Percentiles rank a stretch among this genome's conserved stretches.
Conservation (phyloP, 2,888 invertebrate genomes). For the Clusia tigrina region DNA sequence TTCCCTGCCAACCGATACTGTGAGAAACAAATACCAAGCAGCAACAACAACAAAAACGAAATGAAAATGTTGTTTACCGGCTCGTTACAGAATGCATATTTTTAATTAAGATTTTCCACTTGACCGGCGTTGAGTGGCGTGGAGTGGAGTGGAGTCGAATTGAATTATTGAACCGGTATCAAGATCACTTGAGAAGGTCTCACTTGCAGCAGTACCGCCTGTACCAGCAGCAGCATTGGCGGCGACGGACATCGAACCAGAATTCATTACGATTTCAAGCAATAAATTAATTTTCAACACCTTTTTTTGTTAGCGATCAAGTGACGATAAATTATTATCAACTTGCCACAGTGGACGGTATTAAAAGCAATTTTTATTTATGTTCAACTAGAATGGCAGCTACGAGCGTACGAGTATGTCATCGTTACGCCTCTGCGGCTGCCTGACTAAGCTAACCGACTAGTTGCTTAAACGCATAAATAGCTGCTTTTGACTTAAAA, state of each 20-base stretch:
- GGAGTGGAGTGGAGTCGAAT: background rate
- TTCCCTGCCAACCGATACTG: too few species aligned
- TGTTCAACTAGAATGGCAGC: too few species aligned
- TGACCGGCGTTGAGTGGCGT: background rate
- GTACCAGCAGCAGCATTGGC: too few species aligned
- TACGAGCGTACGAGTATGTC: too few species aligned
- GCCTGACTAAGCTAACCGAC: too few species aligned
- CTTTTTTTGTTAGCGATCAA: background rate
- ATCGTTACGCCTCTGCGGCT: too few species aligned
- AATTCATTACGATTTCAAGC: background rate
- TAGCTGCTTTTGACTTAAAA: too few species aligned
- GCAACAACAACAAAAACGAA: too few species aligned
- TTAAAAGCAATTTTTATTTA: too few species aligned
- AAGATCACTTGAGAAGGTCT: background rate
- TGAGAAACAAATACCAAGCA: too few species aligned
- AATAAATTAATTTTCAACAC: conserved; percentile 11
- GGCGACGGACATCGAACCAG: background rate
- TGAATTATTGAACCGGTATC: conserved; percentile 6
- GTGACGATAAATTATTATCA: conserved; percentile 7
- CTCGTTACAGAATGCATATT: background rate
- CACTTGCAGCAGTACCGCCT: background rate
- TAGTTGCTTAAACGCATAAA: too few species aligned
- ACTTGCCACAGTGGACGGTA: background rate
- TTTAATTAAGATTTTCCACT: conserved; percentile 8
- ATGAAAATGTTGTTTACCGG: too few species aligned